phyloP scores from a whole-genome alignment of 1,140 invertebrate genomes.

The Harpegnathos saltator region DNA sequence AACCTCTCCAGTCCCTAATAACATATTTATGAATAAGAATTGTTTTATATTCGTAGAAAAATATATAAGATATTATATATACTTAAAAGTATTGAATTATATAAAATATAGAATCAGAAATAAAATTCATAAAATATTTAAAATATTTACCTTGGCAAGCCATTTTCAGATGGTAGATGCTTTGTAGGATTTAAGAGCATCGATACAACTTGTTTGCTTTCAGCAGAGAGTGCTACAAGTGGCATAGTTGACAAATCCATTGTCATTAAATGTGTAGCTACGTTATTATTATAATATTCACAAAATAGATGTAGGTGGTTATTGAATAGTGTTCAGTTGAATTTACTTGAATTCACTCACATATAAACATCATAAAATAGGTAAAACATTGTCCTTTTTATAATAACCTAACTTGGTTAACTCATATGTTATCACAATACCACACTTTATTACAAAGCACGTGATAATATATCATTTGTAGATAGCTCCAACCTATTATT shows the following conservation, averaged over 20 bases:
- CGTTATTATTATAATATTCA: too few species aligned
- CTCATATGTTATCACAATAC: too few species aligned
- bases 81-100: constrained; percentile 7
- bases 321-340: too few species aligned
- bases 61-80: too few species aligned
- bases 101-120: neutral
- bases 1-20: constrained; percentile 89
- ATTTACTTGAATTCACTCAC: too few species aligned
- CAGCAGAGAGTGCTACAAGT: constrained; percentile 86
- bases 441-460: too few species aligned
- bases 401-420: too few species aligned
- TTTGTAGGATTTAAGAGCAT: constrained; percentile 88
- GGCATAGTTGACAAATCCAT: constrained; percentile 88
- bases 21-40: constrained; percentile 58
- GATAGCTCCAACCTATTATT: too few species aligned
- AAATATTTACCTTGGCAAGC: constrained; percentile 85
- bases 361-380: too few species aligned
- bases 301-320: too few species aligned
- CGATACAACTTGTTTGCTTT: constrained; percentile 85
- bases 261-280: constrained; percentile 80
- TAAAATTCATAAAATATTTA: neutral
- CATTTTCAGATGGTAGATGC: constrained; percentile 86
- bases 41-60: constrained; percentile 5
- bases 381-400: too few species aligned
- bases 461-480: too few species aligned